Evolutionary conservation across 2,888 invertebrate genomes (phyloP), one percentile per base, ranked within the genome.

Genomic region (Serrognathus titanus): DNA sequence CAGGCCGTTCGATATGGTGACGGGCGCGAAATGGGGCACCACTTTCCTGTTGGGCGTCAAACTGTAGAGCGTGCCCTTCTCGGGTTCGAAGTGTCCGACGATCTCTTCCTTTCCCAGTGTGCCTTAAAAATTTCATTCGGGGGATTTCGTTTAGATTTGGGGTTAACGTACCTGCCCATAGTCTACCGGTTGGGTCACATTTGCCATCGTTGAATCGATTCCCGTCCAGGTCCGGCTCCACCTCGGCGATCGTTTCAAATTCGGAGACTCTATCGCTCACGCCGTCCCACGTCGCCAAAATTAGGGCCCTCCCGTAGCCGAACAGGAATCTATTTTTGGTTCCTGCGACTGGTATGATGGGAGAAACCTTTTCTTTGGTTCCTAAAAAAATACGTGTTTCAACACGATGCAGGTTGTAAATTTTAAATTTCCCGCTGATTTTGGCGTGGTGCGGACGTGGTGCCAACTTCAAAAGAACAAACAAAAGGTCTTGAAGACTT

Each of bases 131-230:
- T 16, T 16, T 16, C 2, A 16, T 16, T 16, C 3, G 16, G 16
- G 2, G 16, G 16, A 16, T 0, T 16, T 16, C 16, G 16, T 2
- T 16, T 16, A 16, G 16, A 2, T 16, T 16, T 16, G 16, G 16
- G 16, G 2, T 16, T 16, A 16, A 16, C 16, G 16, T 3, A 76
- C 90, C 90, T 64, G 86, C 87, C 81, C 87, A 90, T 24, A 92
- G 78, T 49, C 90, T 78, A 3, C 92, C 92, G 8, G 76, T 73
- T 8, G 86, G 84, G 72, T 92, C 91, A 37, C 88, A 86, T 77
- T 92, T 92, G 36, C 85, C 91, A 69, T 92, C 92, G 66, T 92
- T 92, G 70, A 90, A 82, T 66, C 89, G 80, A 71, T 88, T 88
- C 8, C 68, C 76, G 1, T 71, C 62, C 41, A 77, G 75, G 1